These are phyloP conservation scores for Mormyrus hasselquistii DNA, from an alignment of 2,797 vertebrate genomes.

Conservation along the genomic window DNA sequence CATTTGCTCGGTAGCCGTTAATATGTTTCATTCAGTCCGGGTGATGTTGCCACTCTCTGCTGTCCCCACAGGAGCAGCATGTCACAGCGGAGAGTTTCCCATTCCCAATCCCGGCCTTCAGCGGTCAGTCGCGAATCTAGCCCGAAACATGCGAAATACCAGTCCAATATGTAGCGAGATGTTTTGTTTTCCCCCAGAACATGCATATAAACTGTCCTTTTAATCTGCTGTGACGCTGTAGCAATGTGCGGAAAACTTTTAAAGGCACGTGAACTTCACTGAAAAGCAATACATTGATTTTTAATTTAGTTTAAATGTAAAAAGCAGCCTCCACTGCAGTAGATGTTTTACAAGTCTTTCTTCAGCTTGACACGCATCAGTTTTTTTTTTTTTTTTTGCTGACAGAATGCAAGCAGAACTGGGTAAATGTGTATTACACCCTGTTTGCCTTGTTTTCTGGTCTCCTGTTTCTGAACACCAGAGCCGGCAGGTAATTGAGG, in stretches of 20 bases:
- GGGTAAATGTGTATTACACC: background rate
- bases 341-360: background rate
- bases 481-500: constrained; percentile 36
- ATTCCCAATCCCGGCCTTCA: background rate
- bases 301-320: background rate
- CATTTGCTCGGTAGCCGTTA: background rate
- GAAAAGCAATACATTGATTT: background rate
- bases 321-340: background rate
- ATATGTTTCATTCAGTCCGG: background rate
- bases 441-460: background rate
- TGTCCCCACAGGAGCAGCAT: background rate
- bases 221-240: background rate
- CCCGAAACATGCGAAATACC: background rate
- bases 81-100: background rate
- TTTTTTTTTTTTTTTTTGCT: background rate
- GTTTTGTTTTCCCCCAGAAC: background rate
- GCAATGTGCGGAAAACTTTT: background rate
- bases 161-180: background rate
- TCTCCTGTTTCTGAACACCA: background rate
- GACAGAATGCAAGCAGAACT: background rate
- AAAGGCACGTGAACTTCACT: background rate
- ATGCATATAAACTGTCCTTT: background rate
- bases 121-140: background rate
- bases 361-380: background rate
- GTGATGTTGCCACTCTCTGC: background rate